These are phyloP conservation scores for Poeciliopsis retropinna DNA, from an alignment of 2,113 vertebrate genomes.

Conservation along the genomic window DNA sequence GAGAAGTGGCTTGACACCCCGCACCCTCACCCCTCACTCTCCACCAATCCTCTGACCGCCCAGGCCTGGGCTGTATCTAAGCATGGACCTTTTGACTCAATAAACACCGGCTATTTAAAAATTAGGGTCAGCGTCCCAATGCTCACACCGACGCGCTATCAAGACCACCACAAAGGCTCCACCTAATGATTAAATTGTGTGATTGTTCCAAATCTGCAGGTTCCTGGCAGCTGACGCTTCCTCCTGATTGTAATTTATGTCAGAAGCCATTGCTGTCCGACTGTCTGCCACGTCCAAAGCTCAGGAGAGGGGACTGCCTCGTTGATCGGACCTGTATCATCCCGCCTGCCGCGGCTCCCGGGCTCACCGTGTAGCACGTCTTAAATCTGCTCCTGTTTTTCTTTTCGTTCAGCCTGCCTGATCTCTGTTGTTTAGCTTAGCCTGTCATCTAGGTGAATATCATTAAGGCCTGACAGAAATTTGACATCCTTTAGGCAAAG, in stretches of 20 bases:
- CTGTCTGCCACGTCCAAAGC: slow-evolving; percentile 38
- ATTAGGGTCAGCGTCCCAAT: slow-evolving; percentile 78
- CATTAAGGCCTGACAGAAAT: slow-evolving; percentile 63
- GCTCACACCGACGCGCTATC: slow-evolving; percentile 60
- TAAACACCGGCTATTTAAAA: slow-evolving; percentile 82
- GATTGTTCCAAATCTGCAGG: slow-evolving; percentile 79
- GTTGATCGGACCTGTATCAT: slow-evolving; percentile 14
- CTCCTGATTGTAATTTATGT: slow-evolving; percentile 80
- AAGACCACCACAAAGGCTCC: slow-evolving; percentile 64
- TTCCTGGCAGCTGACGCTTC: slow-evolving; percentile 80
- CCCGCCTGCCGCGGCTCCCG: slow-evolving; percentile 24
- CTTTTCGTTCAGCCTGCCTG: slow-evolving; percentile 13
- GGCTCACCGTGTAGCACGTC: slow-evolving; percentile 18
- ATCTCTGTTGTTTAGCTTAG: slow-evolving; percentile 56
- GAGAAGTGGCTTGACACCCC: slow-evolving; percentile 16
- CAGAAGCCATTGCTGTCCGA: slow-evolving; percentile 75
- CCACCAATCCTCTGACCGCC: background rate
- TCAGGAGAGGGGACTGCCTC: slow-evolving; percentile 49
- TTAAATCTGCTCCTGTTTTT: slow-evolving; percentile 25
- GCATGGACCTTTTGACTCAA: slow-evolving; percentile 85
- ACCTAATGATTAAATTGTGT: slow-evolving; percentile 85
- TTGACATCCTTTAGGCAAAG: slow-evolving; percentile 56
- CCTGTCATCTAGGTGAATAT: slow-evolving; percentile 76
- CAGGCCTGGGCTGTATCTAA: slow-evolving; percentile 80
- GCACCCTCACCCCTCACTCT: background rate